A percentile compares a stretch with the other conserved stretches of the same genome.
phyloP scores from a whole-genome alignment of 2,113 vertebrate genomes.

The Dascyllus trimaculatus region DNA sequence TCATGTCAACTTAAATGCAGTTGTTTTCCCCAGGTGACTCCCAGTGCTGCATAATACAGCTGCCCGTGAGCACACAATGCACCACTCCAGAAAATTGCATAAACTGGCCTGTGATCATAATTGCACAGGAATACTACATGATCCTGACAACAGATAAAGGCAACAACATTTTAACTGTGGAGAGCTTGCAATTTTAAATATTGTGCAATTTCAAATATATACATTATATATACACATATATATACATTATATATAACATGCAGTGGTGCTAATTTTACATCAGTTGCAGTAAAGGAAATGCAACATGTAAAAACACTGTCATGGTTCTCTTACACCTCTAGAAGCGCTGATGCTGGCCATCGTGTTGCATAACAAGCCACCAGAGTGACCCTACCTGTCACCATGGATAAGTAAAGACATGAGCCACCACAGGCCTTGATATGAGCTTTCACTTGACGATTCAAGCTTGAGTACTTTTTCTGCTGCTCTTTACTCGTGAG shows the following conservation, averaged over 20 bases:
- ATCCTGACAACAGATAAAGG: neutral
- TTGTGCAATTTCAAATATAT: no score
- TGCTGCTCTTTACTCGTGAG: neutral
- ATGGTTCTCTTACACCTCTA: neutral
- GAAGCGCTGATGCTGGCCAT: neutral
- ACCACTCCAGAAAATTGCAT: neutral
- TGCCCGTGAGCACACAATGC: neutral
- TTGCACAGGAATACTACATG: neutral
- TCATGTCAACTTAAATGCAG: no score
- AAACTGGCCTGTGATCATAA: neutral
- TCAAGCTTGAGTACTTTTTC: constrained; percentile 15
- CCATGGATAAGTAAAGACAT: constrained; percentile 14
- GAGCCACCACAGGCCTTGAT: constrained; percentile 12
- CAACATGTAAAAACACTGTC: neutral
- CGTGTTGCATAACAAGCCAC: constrained; percentile 39
- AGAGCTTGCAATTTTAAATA: neutral
- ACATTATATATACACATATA: no score
- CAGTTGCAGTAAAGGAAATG: no score
- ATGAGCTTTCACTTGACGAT: constrained; percentile 1
- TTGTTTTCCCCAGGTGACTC: no score
- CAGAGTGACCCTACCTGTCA: constrained; percentile 32
- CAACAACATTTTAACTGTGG: neutral
- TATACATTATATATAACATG: no score
- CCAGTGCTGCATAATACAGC: neutral
- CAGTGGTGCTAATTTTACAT: no score